Base-by-base conservation (phyloP, 1,140 invertebrate species). In the Metaphire vulgaris region DNA sequence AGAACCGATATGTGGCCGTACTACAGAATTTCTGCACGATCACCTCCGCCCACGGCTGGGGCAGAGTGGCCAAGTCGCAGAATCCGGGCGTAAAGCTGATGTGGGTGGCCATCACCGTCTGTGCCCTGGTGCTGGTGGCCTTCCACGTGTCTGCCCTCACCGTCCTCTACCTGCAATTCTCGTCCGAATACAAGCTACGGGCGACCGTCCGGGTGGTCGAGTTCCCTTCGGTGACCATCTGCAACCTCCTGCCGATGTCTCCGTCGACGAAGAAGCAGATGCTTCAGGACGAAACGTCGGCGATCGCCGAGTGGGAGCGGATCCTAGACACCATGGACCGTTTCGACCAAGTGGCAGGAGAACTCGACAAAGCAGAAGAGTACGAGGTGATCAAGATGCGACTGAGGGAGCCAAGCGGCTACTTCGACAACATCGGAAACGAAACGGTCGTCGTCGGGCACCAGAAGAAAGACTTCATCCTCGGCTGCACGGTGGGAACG, bases 1-100 rank as follows among this genome's bases (percentile, higher is more conserved):
- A n/a, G 41, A 56, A 56, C 41, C 41, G 41, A 56, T 56, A 56
- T 56, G 6, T 56, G 41, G 6, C 41, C 6, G 41, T 56, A 21
- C 41, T 56, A 21, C 6, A 14, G 26, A 26, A 69, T 6, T 69
- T 69, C 67, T 69, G 67, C 26, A 69, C n/a, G n/a, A 6, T 26
- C n/a, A 72, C 70, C 14, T 29, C 70, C 2, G 70, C 70, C 30
- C 70, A 72, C 32, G 70, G 70, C 2, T 72, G 70, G 70, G 70
- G 70, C 29, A 2, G 70, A n/a, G 70, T 72, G n/a, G 33, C 26
- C 29, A 72, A 32, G 32, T 26, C 70, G 26, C 70, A 6, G n/a
- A 32, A 16, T 12, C 2, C 16, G 33, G n/a, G 32, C 2, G 30
- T 31, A 12, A n/a, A 33, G 33, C 16, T 31, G 33, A 15, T 72